Conservation (phyloP, 2,113 vertebrate genomes). For the Jaculus jaculus region DNA sequence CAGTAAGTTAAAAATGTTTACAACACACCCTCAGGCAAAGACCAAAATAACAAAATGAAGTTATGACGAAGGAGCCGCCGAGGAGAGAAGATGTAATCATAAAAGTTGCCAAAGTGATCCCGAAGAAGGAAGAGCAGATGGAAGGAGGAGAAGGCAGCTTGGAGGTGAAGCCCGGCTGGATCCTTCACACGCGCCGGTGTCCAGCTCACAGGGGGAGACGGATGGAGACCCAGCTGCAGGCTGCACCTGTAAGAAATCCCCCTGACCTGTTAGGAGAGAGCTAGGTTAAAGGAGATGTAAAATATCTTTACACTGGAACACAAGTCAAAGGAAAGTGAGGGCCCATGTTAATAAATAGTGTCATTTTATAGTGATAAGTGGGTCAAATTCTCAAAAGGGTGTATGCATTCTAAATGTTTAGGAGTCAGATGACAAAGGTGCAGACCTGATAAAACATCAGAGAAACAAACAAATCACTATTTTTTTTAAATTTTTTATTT, state of each 20-base stretch:
- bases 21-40: background rate
- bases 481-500: no score
- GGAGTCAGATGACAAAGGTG: background rate
- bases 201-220: no score
- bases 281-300: no score
- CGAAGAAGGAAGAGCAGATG: background rate
- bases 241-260: no score
- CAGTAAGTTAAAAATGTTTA: conserved; percentile 3
- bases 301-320: no score
- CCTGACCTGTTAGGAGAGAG: no score
- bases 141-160: background rate
- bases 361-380: no score
- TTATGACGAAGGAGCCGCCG: background rate
- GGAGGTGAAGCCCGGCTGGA: background rate
- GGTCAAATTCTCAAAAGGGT: background rate
- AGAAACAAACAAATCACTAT: conserved; percentile 38
- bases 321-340: no score
- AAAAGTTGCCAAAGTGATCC: background rate
- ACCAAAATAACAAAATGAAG: conserved; percentile 16
- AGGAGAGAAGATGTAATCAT: background rate
- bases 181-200: no score
- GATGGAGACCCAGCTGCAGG: no score
- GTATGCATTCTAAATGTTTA: background rate
- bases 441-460: conserved; percentile 10
- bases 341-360: no score